Evolutionary conservation across 2,888 invertebrate genomes (phyloP), one percentile per base, ranked within the genome.

Genomic region (Sinohyriopsis cumingii): DNA sequence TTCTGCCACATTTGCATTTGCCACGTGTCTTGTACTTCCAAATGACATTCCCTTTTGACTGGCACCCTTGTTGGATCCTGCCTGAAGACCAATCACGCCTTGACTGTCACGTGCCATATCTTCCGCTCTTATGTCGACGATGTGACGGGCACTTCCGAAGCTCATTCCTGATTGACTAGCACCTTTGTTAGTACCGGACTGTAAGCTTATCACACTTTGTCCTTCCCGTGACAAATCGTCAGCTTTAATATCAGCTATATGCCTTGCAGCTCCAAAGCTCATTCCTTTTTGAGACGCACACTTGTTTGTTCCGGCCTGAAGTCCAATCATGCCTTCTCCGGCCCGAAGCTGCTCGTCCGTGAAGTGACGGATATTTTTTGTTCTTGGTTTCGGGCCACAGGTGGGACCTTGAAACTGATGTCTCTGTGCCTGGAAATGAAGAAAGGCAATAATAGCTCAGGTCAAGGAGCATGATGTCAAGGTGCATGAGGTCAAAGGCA

Each of bases 271-370:
- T 6, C 86, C 86, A 59, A 86, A 81, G 22, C 73, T 64, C 88
- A 89, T 89, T 6, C 89, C 89, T 15, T 80, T 69, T 72, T 90
- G 90, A n/a, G 84, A 84, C 6, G 89, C 89, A n/a, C 82, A 82
- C 73, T 89, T 86, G 77, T 89, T 90, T 67, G 82, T 86, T n/a
- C 90, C 90, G 28, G 86, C 83, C 76, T 90, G 90, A 2, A 88
- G 81, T 59, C 88, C 86, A 56, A 90, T 85, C 7, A 87, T 78
- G 15, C 80, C 77, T 19, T 86, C 83, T n/a, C 86, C 84, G 5
- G 83, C 82, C 66, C 81, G 80, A 64, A 85, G 70, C 75, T 88
- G 87, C 63, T 87, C 87, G 5, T 82, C 81, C 9, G 86, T 82
- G 73, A 88, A 89, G 24, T 83, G 67, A 53, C 86, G 76, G 22